Evolutionary conservation across 92 coral and sea anemone species (phyloP), one percentile per base, ranked within the genome.

Genomic region (Epizoanthus stellaris): DNA sequence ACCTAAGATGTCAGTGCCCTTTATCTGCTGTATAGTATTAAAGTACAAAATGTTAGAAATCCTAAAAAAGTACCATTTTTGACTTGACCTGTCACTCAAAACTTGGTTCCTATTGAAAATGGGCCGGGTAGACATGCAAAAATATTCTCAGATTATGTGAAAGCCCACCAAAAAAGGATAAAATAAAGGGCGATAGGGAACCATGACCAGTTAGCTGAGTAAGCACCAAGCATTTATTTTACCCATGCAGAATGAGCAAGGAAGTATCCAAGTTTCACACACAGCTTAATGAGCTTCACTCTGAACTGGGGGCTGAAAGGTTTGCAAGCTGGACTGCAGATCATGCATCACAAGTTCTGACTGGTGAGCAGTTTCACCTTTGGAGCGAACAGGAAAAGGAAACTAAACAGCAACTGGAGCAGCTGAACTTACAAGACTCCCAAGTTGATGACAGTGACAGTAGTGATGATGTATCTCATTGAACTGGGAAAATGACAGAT

Each of bases 271-370:
- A 90, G 77, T 89, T 88, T 38, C 95, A 92, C 62, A 79, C 76
- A 13, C 90, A 92, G 30, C 76, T 90, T 38, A 89, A 86, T 39
- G 94, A 94, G 79, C 91, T 94, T 60, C 94, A 94, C 58, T 79
- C 93, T 34, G 98, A 94, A 70, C 91, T 94, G 60, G 95, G 98
- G 21, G 88, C 87, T 59, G 91, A 91, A 47, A 89, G 88, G 88
- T 87, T 94, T 85, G 92, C 85, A 10, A 92, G 92, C 63, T 94
- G 98, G 98, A 90, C 95, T 9, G 89, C 86, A 64, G 98, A 94
- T 79, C 98, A 94, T 86, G 98, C 98, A 6, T 87, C 87, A 17
- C 90, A 94, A 74, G 98, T 94, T 9, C 91, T 94, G 64, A 76
- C 95, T 17, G 58, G 89, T 69, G 85, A 94, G 52, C 87, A 87